Conservation (phyloP, 2,113 vertebrate species). For the Emydocephalus ijimae region DNA sequence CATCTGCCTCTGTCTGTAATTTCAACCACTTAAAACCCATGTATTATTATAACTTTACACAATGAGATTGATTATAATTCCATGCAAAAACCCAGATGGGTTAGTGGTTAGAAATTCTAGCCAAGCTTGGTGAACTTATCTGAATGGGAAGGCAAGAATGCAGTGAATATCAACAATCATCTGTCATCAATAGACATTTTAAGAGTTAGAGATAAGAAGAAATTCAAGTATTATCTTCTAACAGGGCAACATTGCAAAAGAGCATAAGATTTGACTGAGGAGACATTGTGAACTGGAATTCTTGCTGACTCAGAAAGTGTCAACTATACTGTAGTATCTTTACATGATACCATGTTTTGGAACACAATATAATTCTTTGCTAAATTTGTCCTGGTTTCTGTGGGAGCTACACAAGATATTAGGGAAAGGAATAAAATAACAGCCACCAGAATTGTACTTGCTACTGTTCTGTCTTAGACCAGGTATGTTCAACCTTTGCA, state of each 20-base stretch:
- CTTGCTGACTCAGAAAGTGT: not conserved
- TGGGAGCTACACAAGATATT: not conserved
- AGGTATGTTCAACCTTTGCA: not conserved
- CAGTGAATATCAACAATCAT: not conserved
- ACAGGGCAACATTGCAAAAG: not conserved
- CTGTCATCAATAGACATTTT: not conserved
- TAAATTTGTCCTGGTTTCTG: not conserved
- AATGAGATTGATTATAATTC: not conserved
- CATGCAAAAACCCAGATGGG: not conserved
- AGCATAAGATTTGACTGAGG: not conserved
- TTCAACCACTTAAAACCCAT: not conserved
- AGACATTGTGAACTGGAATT: not conserved
- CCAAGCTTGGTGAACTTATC: not conserved
- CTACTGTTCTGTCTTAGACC: not conserved
- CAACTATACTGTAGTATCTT: not conserved
- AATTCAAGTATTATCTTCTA: not conserved
- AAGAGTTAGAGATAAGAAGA: not conserved
- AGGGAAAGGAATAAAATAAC: not conserved
- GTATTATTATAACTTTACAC: not conserved
- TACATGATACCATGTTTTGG: not conserved
- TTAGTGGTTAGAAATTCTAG: not conserved
- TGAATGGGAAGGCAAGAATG: not conserved
- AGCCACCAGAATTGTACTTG: not conserved
- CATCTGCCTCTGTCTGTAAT: not conserved
- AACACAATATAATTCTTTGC: not conserved